phyloP scores from a whole-genome alignment of 1,140 invertebrate species.

The Aphidius ervi region DNA sequence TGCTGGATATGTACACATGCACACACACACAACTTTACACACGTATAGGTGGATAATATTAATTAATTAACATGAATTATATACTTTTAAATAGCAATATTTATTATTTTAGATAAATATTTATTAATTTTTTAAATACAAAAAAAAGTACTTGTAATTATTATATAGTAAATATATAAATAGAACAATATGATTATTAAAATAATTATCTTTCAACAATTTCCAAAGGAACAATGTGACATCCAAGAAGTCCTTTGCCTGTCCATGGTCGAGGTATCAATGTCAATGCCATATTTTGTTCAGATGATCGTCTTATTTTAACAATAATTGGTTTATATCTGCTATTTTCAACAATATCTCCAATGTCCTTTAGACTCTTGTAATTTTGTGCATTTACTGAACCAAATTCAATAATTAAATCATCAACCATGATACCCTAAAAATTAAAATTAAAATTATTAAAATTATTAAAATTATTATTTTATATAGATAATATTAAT shows the following conservation, averaged over 20 bases:
- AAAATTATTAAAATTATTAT: conserved; percentile 4
- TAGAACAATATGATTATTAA: background rate
- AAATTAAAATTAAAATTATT: conserved; percentile 11
- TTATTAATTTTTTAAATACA: conserved; percentile 20
- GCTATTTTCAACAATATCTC: conserved; percentile 70
- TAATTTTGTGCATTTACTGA: conserved; percentile 75
- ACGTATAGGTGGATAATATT: no score
- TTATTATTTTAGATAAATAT: background rate
- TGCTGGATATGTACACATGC: no score
- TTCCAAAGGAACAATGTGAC: conserved; percentile 62
- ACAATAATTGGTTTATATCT: conserved; percentile 61
- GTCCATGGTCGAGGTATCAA: conserved; percentile 69
- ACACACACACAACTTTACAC: no score
- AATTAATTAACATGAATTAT: no score
- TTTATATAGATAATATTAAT: conserved; percentile 7
- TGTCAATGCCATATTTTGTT: conserved; percentile 47
- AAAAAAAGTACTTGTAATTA: conserved; percentile 20
- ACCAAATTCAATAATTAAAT: conserved; percentile 79
- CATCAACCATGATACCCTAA: conserved; percentile 72
- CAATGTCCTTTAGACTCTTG: conserved; percentile 63
- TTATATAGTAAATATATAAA: conserved; percentile 14
- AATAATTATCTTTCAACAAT: conserved; percentile 49
- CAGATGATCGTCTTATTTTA: conserved; percentile 56
- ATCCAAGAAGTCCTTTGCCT: conserved; percentile 73
- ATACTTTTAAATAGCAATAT: no score